Percentiles rank a stretch among this genome's conserved stretches.
phyloP scores from a whole-genome alignment of 1,140 invertebrate genomes.

The Nylanderia fulva region DNA sequence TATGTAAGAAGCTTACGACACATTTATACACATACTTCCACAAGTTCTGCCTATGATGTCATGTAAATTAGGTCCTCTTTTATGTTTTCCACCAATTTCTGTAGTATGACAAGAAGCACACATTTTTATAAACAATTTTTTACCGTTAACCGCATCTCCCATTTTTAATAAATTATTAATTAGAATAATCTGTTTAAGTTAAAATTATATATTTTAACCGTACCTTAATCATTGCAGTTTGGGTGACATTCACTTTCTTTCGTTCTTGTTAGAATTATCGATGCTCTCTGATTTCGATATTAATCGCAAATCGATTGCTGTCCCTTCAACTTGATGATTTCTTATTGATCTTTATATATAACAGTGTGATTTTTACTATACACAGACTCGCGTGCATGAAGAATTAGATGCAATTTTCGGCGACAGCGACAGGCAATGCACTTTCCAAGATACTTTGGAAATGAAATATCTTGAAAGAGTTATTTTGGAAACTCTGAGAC shows the following conservation, averaged over 20 bases:
- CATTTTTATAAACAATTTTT: conserved; percentile 79
- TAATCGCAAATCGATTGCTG: not conserved
- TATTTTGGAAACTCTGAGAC: conserved; percentile 90
- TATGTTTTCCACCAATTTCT: conserved; percentile 73
- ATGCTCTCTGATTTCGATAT: not conserved
- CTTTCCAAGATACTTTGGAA: conserved; percentile 92
- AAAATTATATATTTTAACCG: not conserved
- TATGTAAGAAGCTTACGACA: too few relatives aligned
- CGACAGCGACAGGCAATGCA: conserved; percentile 90
- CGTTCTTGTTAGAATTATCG: not conserved
- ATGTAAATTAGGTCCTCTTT: conserved; percentile 79
- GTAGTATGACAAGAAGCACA: conserved; percentile 77
- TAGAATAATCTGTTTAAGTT: not conserved
- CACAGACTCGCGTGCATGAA: conserved; percentile 82
- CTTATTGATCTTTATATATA: too few relatives aligned
- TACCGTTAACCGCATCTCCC: conserved; percentile 84
- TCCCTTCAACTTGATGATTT: not conserved
- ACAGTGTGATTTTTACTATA: not conserved
- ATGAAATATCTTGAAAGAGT: conserved; percentile 94
- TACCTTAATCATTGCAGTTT: not conserved
- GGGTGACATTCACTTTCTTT: not conserved
- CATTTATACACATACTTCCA: conserved; percentile 73
- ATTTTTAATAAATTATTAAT: conserved; percentile 34
- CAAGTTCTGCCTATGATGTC: conserved; percentile 73
- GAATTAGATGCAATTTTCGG: conserved; percentile 93